phyloP scores from a whole-genome alignment of 2,888 invertebrate genomes.

The Tinea pellionella region DNA sequence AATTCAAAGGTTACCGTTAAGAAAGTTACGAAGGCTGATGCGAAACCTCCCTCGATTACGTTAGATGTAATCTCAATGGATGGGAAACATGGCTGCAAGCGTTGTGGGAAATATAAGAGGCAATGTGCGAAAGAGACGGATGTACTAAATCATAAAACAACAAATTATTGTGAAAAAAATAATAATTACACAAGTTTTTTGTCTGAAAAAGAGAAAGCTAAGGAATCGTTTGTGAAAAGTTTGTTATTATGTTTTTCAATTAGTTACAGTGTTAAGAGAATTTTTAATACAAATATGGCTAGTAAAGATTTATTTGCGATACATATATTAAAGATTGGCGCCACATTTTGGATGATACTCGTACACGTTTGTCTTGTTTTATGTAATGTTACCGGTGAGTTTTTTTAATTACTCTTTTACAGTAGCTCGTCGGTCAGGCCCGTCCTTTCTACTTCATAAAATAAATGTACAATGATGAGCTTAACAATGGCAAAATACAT shows the following conservation, averaged over 20 bases:
- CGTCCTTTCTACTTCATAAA: too few species aligned
- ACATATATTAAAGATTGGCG: constrained; percentile 72
- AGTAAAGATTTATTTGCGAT: constrained; percentile 65
- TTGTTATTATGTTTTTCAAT: constrained; percentile 53
- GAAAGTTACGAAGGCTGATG: constrained; percentile 29
- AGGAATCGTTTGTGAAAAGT: constrained; percentile 30
- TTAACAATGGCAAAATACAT: too few species aligned
- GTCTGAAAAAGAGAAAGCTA: too few species aligned
- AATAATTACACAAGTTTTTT: constrained; percentile 25
- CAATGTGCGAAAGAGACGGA: constrained; percentile 36
- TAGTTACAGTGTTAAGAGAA: constrained; percentile 46
- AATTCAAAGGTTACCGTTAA: constrained; percentile 37
- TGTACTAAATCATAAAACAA: constrained; percentile 21
- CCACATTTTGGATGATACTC: constrained; percentile 75
- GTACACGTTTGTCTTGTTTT: constrained; percentile 72
- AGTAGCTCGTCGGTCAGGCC: too few species aligned
- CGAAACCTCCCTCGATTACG: constrained; percentile 44
- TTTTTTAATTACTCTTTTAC: background rate
- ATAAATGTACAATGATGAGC: too few species aligned
- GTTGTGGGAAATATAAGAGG: constrained; percentile 55
- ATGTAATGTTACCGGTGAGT: constrained; percentile 72
- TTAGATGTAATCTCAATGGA: constrained; percentile 47
- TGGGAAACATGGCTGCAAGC: constrained; percentile 35
- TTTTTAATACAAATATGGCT: constrained; percentile 56
- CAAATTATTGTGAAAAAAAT: constrained; percentile 36